phyloP scores from a whole-genome alignment of 2,888 invertebrate genomes.

The Lycaena phlaeas region DNA sequence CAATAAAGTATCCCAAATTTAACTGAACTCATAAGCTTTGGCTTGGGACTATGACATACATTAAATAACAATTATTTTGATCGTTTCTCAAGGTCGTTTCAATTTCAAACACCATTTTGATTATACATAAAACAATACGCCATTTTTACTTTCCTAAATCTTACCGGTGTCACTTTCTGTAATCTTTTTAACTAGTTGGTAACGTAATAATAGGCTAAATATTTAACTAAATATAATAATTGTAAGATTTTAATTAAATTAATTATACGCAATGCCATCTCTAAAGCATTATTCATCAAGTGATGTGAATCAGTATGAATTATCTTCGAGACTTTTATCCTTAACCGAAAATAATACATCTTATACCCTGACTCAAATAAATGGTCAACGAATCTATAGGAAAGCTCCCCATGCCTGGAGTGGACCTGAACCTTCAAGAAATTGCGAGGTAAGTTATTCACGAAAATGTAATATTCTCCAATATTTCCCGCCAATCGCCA shows the following conservation, averaged over 20 bases:
- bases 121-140: conserved; percentile 20
- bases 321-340: conserved; percentile 64
- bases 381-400: conserved; percentile 79
- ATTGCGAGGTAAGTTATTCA: conserved; percentile 70
- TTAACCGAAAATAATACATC: conserved; percentile 65
- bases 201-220: not conserved
- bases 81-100: conserved; percentile 14
- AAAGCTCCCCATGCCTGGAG: conserved; percentile 71
- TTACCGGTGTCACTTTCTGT: conserved; percentile 11
- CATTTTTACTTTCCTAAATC: conserved; percentile 13
- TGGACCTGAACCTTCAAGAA: conserved; percentile 70
- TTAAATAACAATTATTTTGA: conserved; percentile 3
- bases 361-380: conserved; percentile 74
- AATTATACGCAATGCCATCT: conserved; percentile 53
- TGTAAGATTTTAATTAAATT: conserved; percentile 27
- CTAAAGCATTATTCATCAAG: conserved; percentile 63
- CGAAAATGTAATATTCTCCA: not conserved
- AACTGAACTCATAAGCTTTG: no score
- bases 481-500: conserved; percentile 8
- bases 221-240: conserved; percentile 8
- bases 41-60: no score
- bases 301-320: conserved; percentile 70
- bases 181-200: conserved; percentile 10
- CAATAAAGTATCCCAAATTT: no score
- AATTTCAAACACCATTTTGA: conserved; percentile 36